Percentiles rank a stretch among this genome's conserved stretches.
Evolutionary conservation across 2,888 invertebrate genomes (phyloP).

Genomic region (Cataglyphis altisquamis): DNA sequence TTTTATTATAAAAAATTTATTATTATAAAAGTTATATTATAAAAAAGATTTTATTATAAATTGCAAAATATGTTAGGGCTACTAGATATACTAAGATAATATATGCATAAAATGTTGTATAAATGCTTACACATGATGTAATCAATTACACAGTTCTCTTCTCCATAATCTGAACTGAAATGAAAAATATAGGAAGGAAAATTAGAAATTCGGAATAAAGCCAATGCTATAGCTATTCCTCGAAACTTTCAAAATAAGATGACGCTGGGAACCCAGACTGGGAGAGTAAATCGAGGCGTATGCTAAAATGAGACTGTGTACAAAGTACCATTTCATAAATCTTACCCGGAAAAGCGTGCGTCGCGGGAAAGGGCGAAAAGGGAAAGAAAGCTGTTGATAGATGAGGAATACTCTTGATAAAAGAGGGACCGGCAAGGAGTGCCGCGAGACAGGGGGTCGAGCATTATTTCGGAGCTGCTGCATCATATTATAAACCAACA

Average conservation of each 20-base stretch:
- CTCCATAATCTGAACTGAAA: neutral
- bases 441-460: constrained; percentile 68
- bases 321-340: constrained; percentile 84
- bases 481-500: constrained; percentile 79
- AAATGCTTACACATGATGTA: neutral
- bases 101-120: neutral
- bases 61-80: neutral
- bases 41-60: neutral
- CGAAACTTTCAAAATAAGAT: constrained; percentile 75
- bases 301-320: constrained; percentile 82
- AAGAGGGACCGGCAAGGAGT: constrained; percentile 63
- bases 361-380: constrained; percentile 63
- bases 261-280: constrained; percentile 61
- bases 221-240: constrained; percentile 57
- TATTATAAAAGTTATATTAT: neutral
- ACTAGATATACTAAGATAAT: neutral
- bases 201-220: constrained; percentile 2
- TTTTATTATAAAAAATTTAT: neutral
- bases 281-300: constrained; percentile 77
- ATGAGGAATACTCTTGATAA: constrained; percentile 76
- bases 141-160: neutral
- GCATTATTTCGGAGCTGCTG: constrained; percentile 79
- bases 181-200: neutral
- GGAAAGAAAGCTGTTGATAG: constrained; percentile 82
- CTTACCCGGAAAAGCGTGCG: constrained; percentile 76